Conservation (phyloP, 1,140 invertebrate genomes). For the Drosophila bocki region DNA sequence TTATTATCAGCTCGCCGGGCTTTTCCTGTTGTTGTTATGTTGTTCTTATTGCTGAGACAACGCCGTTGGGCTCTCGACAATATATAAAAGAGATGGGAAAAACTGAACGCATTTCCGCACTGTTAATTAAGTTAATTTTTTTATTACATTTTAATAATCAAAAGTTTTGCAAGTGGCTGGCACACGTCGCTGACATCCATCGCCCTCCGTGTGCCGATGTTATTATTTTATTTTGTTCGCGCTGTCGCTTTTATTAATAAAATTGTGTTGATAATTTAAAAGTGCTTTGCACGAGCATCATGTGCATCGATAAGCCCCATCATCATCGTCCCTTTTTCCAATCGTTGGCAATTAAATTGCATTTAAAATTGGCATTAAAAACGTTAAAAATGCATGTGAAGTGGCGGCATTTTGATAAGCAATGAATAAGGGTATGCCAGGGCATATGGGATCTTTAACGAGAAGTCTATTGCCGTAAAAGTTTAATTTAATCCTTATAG, state of each 20-base stretch:
- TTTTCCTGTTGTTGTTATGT: constrained; percentile 14
- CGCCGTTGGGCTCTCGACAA: constrained; percentile 53
- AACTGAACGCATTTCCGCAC: constrained; percentile 49
- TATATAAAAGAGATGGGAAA: constrained; percentile 7
- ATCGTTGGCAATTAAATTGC: constrained; percentile 69
- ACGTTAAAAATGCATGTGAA: constrained; percentile 54
- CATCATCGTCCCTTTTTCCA: constrained; percentile 32
- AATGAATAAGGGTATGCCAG: constrained; percentile 30
- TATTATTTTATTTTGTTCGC: constrained; percentile 15
- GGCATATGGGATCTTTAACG: not conserved
- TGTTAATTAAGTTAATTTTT: constrained; percentile 81
- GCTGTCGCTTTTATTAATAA: constrained; percentile 61
- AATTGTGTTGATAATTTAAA: constrained; percentile 78
- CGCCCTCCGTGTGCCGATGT: not conserved
- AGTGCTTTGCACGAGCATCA: constrained; percentile 76
- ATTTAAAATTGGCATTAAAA: constrained; percentile 73
- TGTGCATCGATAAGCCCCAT: constrained; percentile 73
- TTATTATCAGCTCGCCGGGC: constrained; percentile 61
- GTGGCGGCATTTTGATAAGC: constrained; percentile 34
- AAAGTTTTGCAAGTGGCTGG: constrained; percentile 60
- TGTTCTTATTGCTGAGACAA: constrained; percentile 12
- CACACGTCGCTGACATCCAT: constrained; percentile 35
- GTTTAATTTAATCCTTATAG: not conserved
- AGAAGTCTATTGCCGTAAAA: not conserved
- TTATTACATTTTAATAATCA: constrained; percentile 83